These are phyloP conservation scores for Sebastes trivittatus DNA, from an alignment of 2,797 vertebrate species.

Conservation along the genomic window DNA sequence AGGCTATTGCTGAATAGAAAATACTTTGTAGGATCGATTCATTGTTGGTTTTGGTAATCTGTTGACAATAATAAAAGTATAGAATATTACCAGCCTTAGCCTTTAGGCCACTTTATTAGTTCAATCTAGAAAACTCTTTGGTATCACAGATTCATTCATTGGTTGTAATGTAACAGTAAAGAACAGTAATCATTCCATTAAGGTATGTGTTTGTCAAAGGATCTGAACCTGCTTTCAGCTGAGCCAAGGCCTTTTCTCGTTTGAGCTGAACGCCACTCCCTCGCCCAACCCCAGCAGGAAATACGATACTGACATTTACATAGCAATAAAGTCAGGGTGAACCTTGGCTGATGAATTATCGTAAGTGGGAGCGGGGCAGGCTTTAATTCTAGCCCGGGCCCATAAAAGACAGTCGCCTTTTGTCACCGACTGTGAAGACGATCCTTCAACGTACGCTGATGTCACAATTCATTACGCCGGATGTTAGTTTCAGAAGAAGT, in stretches of 20 bases:
- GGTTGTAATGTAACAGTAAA: conserved; percentile 6
- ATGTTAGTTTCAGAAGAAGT: conserved; percentile 17
- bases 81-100: not conserved
- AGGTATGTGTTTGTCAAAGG: conserved; percentile 53
- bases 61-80: not conserved
- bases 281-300: conserved; percentile 42
- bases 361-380: conserved; percentile 38
- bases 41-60: not conserved
- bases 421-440: conserved; percentile 51
- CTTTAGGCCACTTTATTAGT: not conserved
- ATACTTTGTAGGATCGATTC: not conserved
- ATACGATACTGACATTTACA: conserved; percentile 71
- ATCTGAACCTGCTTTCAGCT: conserved; percentile 34
- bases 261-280: conserved; percentile 38
- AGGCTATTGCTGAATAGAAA: not conserved
- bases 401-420: conserved; percentile 64
- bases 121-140: not conserved
- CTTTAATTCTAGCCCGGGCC: conserved; percentile 60
- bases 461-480: conserved; percentile 51
- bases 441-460: conserved; percentile 34
- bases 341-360: conserved; percentile 62
- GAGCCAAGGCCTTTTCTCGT: conserved; percentile 41
- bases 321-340: conserved; percentile 68
- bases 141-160: conserved; percentile 9
- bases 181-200: conserved; percentile 19